These are phyloP conservation scores for Stomatorhinus walkeri DNA, from an alignment of 2,797 vertebrate genomes.

Conservation along the genomic window DNA sequence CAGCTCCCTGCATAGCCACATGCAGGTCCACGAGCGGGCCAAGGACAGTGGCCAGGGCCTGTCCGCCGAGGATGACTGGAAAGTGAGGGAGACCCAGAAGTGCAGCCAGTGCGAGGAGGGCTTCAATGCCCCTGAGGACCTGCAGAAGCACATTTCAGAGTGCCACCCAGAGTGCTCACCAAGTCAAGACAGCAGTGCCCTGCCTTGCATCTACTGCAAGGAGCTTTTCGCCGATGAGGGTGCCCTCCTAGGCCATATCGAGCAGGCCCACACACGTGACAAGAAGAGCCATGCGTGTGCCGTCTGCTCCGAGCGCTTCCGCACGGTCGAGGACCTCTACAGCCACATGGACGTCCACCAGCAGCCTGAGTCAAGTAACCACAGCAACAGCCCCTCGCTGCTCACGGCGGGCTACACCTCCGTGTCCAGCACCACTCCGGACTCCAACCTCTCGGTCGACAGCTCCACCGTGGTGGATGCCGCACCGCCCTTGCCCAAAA, in stretches of 20 bases:
- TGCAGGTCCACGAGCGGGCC: conserved; percentile 95
- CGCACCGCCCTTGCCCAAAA: conserved; percentile 78
- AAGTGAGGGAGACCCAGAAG: conserved; percentile 90
- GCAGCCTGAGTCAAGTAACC: conserved; percentile 92
- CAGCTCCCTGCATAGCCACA: conserved; percentile 93
- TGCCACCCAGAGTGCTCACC: conserved; percentile 96
- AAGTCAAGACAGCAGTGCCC: conserved; percentile 76
- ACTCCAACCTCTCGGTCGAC: conserved; percentile 95
- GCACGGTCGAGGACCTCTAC: conserved; percentile 88
- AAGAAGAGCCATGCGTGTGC: conserved; percentile 80
- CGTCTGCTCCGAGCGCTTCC: conserved; percentile 90
- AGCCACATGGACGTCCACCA: conserved; percentile 97
- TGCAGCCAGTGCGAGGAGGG: conserved; percentile 97
- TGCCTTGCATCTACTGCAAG: conserved; percentile 94
- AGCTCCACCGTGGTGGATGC: conserved; percentile 92
- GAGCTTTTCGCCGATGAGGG: conserved; percentile 92
- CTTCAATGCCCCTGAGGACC: conserved; percentile 93
- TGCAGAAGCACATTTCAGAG: conserved; percentile 94
- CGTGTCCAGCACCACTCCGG: conserved; percentile 95
- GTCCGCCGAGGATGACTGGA: conserved; percentile 83
- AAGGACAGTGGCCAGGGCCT: conserved; percentile 79
- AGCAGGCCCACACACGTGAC: conserved; percentile 83
- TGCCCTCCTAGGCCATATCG: conserved; percentile 85
- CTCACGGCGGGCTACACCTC: conserved; percentile 94
- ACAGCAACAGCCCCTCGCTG: conserved; percentile 93